These are phyloP conservation scores for Zootoca vivipara DNA, from an alignment of 2,113 vertebrate genomes.

Conservation along the genomic window DNA sequence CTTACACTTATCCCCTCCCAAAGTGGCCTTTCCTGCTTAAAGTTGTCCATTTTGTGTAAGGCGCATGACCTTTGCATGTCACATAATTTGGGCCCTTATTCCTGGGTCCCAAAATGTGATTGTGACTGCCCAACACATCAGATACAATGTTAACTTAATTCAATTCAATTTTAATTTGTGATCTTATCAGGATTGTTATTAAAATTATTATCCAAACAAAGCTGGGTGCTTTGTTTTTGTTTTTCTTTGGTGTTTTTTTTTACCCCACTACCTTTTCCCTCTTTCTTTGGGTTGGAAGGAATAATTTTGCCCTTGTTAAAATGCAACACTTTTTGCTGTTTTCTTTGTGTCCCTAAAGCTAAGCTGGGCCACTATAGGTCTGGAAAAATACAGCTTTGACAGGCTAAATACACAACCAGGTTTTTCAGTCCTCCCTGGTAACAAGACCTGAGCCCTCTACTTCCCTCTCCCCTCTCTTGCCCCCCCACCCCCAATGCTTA, in stretches of 20 bases:
- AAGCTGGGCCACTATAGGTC: slow-evolving; percentile 54
- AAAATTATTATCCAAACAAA: slow-evolving; percentile 1
- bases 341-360: slow-evolving; percentile 43
- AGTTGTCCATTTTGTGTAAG: neutral
- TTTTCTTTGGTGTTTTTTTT: neutral
- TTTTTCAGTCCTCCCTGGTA: slow-evolving; percentile 41
- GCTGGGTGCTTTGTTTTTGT: neutral
- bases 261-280: too few relatives aligned
- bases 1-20: neutral
- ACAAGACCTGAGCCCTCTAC: slow-evolving; percentile 50
- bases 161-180: too few relatives aligned
- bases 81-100: neutral
- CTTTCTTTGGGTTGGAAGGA: slow-evolving; percentile 10
- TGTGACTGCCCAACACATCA: neutral
- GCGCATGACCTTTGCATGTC: neutral
- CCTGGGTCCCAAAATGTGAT: neutral
- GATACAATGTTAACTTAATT: neutral
- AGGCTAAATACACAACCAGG: slow-evolving; percentile 54
- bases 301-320: slow-evolving; percentile 51
- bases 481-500: slow-evolving; percentile 46
- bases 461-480: neutral
- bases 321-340: slow-evolving; percentile 34
- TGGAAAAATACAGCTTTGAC: slow-evolving; percentile 63
- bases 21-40: neutral
- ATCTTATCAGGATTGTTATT: neutral